Evolutionary conservation across 2,113 vertebrate genomes (phyloP).

Genomic region (Ranitomeya variabilis): DNA sequence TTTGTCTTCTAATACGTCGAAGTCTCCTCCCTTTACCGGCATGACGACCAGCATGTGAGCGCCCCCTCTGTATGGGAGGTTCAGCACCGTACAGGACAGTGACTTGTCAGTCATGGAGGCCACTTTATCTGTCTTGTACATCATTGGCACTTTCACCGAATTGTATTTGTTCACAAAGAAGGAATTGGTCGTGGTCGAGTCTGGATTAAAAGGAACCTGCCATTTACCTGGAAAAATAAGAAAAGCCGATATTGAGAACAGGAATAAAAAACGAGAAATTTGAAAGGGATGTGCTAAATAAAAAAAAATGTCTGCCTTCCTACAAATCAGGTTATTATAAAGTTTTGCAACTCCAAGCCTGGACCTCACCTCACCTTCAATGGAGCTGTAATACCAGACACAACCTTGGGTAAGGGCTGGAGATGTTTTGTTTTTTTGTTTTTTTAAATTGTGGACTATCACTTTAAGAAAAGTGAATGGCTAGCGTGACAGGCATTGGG

Average conservation of each 20-base stretch:
- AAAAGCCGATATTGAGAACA: constrained; percentile 13
- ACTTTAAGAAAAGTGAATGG: too few species aligned
- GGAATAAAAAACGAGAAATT: background rate
- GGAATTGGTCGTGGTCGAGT: constrained; percentile 68
- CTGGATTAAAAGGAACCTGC: constrained; percentile 78
- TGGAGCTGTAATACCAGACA: too few species aligned
- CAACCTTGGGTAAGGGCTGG: too few species aligned
- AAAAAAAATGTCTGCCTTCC: too few species aligned
- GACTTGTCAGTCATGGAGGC: constrained; percentile 72
- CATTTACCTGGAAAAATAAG: constrained; percentile 76
- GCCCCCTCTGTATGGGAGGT: constrained; percentile 81
- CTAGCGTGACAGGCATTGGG: too few species aligned
- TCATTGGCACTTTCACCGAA: constrained; percentile 81
- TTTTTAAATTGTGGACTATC: too few species aligned
- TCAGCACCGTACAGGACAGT: constrained; percentile 79
- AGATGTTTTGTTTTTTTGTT: too few species aligned
- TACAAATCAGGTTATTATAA: too few species aligned
- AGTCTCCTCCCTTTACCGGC: constrained; percentile 77
- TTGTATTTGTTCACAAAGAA: constrained; percentile 88
- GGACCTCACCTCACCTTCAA: too few species aligned
- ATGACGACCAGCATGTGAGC: constrained; percentile 87
- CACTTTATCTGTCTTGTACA: constrained; percentile 77
- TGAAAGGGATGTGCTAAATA: too few species aligned
- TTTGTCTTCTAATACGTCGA: constrained; percentile 82
- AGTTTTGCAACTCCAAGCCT: too few species aligned